Evolutionary conservation across 2,888 invertebrate species (phyloP), one percentile per base, ranked within the genome.

Genomic region (Cenopis cana): DNA sequence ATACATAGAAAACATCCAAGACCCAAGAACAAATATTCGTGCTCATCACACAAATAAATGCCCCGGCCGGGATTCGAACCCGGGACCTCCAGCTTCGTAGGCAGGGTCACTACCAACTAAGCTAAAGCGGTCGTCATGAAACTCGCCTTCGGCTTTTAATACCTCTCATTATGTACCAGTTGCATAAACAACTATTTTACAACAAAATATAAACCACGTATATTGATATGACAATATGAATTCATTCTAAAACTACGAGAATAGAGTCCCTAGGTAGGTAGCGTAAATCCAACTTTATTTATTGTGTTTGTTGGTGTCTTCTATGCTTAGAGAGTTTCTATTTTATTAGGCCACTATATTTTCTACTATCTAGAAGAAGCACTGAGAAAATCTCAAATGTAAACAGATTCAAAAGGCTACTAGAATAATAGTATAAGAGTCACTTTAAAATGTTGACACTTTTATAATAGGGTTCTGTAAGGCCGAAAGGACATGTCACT

Each of bases 361-460:
- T n/a, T 46, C 46, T n/a, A n/a, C 46, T 46, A n/a, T n/a, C n/a
- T n/a, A 41, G 41, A 41, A 46, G n/a, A 46, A 46, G n/a, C n/a
- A 46, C n/a, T 46, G 5, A 1, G n/a, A 46, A n/a, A n/a, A 8
- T 46, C 46, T n/a, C n/a, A 46, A 12, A 6, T 46, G 46, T n/a
- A 8, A n/a, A 46, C 14, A n/a, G 46, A 12, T 46, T n/a, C 1
- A 6, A 46, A 46, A n/a, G n/a, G n/a, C n/a, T n/a, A n/a, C n/a
- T n/a, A 46, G n/a, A 46, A 6, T 41, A 41, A 41, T 41, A 14
- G 41, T 41, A 5, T 14, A 14, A 14, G 41, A 36, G 0, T 11
- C 41, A 41, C 41, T 41, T 6, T 41, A 12, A 12, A 41, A 14
- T 38, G 12, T 38, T 38, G 38, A 38, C 38, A 14, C 38, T 4